Evolutionary conservation across 2,797 vertebrate species (phyloP), one percentile per base, ranked within the genome.

Genomic region (Sciaenops ocellatus): DNA sequence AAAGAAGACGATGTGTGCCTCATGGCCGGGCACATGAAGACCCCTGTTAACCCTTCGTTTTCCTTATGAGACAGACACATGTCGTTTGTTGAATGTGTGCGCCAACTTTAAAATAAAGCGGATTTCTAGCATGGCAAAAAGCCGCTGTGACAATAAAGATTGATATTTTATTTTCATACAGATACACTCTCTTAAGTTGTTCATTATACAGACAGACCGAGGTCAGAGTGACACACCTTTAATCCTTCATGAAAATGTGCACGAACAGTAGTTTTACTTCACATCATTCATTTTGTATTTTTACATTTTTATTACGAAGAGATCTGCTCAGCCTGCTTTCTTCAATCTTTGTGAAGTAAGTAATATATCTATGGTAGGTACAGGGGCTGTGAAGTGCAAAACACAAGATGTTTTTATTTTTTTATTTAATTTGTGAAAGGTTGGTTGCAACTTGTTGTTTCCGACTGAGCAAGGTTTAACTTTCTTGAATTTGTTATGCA

Each of bases 1-100:
- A 63, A 56, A 87, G 83, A 60, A 65, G 85, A 93, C 78, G 88
- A 92, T 80, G 88, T 93, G 90, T 60, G 85, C 85, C 85, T 46
- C 3, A 8, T 54, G 63, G 64, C 54, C 18, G 20, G n/a, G 79
- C 68, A 16, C 91, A 91, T 77, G 86, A 90, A 90, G 51, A 66
- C 9, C 46, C 41, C 60, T 44, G 28, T 82, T 92, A 91, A 90
- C 78, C 46, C 24, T 47, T 73, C 15, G 5, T 42, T 22, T 30
- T 2, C 44, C 59, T 34, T 20, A 17, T 24, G 20, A 72, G 91
- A 92, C 89, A 76, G 50, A 80, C 76, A 74, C 87, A 61, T 60
- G 4, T 66, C 42, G 2, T 13, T 80, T 74, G 55, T 80, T 84
- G 59, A 63, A 69, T 75, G 82, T 91, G 86, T 82, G 88, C 34